A percentile compares a stretch with the other conserved stretches of the same genome.
Conservation (phyloP, 1,140 invertebrate species). For the Neodiprion pinetum region DNA sequence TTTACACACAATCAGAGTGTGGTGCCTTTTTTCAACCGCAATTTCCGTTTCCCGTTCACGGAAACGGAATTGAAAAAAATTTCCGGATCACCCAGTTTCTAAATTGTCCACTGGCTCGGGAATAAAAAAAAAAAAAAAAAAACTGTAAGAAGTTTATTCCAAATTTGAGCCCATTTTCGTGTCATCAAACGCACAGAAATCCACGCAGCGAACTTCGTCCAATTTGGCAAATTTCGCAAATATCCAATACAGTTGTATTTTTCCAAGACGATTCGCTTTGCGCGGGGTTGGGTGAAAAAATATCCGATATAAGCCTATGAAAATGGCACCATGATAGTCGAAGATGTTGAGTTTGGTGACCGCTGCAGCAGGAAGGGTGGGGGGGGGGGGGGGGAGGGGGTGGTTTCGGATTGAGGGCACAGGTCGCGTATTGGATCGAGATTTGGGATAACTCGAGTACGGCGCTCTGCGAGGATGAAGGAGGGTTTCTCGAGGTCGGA, state of each 20-base stretch:
- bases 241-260: conserved; percentile 5
- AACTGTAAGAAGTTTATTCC: too few relatives aligned
- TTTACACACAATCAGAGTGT: neutral
- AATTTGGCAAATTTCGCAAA: neutral
- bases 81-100: too few relatives aligned
- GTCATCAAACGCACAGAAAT: too few relatives aligned
- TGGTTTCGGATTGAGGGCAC: conserved; percentile 32
- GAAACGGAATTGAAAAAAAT: too few relatives aligned
- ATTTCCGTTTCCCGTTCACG: neutral
- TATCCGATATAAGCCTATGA: conserved; percentile 35
- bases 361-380: conserved; percentile 8
- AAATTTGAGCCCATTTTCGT: too few relatives aligned
- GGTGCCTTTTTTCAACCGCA: neutral
- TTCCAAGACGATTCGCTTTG: neutral
- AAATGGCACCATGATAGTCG: conserved; percentile 37
- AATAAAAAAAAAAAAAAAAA: too few relatives aligned
- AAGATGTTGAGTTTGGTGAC: conserved; percentile 41
- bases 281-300: conserved; percentile 27
- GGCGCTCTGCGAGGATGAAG: neutral
- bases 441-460: conserved; percentile 38
- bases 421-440: conserved; percentile 38
- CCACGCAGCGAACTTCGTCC: neutral
- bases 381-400: conserved; percentile 9
- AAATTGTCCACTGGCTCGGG: too few relatives aligned
- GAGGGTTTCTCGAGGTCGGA: neutral